Base-by-base conservation (phyloP, 2,113 vertebrate genomes). In the Centropus bengalensis region DNA sequence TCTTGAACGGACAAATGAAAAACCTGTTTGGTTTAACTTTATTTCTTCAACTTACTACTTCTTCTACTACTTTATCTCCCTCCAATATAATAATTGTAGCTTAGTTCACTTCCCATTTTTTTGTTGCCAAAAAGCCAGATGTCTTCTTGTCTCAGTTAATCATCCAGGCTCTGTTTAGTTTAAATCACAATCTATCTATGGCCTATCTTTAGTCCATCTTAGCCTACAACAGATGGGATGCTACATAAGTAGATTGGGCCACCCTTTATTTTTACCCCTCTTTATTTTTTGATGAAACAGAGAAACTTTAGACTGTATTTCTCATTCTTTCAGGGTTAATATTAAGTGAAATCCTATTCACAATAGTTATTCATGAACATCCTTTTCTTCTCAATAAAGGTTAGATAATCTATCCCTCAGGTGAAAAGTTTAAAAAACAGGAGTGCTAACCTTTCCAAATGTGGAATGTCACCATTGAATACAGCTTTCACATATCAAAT, bases 1-100 rank as follows among this genome's bases (percentile, higher is more conserved):
- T 82, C 45, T 86, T 92, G 36, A 66, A 89, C 70, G 11, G 86
- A 86, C 64, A 90, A 47, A 69, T 91, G 86, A 96, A 94, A 47
- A 86, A 96, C 9, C 56, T 80, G 36, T 71, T 88, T 75, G 9
- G 20, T 59, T 89, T 92, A 55, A 80, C 56, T 78, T 74, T 91
- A 84, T 86, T 93, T 91, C 69, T 64, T 78, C 27, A 27, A 49
- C 12, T 88, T 90, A 67, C 32, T 92, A 40, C 52, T 81, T 63
- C 13, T 83, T 86, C 47, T 54, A 44, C 38, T 80, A 80, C 68
- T 93, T 93, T 47, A 92, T 59, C 60, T 8, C 22, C 23, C 12
- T 22, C 14, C 28, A 59, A 81, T 55, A 7, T 45, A 14, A 73
- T 28, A 86, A 60, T 74, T 90, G 63, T 7, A 70, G 16, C 14